Percentiles rank a stretch among this genome's conserved stretches.
Conservation (phyloP, 2,797 vertebrate genomes). For the Mormyrops boulengeri region DNA sequence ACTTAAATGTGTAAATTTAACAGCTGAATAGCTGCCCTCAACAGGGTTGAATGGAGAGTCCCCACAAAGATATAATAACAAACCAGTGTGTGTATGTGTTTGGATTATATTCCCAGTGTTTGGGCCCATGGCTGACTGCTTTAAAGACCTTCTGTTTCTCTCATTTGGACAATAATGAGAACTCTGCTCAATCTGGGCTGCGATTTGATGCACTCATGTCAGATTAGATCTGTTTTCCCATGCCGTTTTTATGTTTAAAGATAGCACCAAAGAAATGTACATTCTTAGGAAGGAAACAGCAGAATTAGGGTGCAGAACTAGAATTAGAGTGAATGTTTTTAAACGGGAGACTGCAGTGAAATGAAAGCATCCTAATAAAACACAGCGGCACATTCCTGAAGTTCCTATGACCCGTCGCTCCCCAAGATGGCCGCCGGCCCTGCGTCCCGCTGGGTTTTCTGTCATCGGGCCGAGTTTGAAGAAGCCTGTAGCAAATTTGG, state of each 20-base stretch:
- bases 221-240: constrained; percentile 61
- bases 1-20: background rate
- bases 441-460: constrained; percentile 59
- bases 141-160: constrained; percentile 2
- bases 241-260: constrained; percentile 47
- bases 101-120: background rate
- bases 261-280: constrained; percentile 60
- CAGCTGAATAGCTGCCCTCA: too few species aligned
- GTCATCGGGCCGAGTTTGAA: constrained; percentile 55
- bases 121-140: background rate
- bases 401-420: constrained; percentile 29
- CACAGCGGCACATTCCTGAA: constrained; percentile 51
- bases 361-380: constrained; percentile 38
- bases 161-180: constrained; percentile 59
- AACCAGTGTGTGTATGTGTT: background rate
- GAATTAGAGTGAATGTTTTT: constrained; percentile 49
- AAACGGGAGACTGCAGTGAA: constrained; percentile 49
- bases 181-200: constrained; percentile 62
- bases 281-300: constrained; percentile 54
- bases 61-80: background rate
- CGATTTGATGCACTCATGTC: constrained; percentile 64
- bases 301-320: constrained; percentile 44
- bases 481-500: constrained; percentile 53
- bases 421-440: constrained; percentile 41
- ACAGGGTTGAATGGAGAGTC: too few species aligned